phyloP scores from a whole-genome alignment of 2,113 vertebrate species.

The Apteryx owenii region DNA sequence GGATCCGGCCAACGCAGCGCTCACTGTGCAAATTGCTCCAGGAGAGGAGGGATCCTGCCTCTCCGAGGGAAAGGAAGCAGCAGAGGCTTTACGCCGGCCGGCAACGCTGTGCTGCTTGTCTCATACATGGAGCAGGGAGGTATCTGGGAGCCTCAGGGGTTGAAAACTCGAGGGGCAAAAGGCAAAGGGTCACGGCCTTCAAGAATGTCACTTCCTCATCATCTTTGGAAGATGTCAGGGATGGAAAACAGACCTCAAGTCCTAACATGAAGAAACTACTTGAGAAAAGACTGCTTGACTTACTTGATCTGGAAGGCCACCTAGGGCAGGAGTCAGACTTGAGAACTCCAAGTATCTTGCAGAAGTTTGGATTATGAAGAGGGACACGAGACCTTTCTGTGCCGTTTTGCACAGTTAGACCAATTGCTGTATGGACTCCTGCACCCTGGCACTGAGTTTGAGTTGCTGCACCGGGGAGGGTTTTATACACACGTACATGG shows the following conservation, averaged over 20 bases:
- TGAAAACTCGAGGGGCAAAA: background rate
- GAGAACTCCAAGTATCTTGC: background rate
- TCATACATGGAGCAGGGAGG: accelerated
- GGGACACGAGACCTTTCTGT: accelerated
- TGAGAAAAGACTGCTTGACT: background rate
- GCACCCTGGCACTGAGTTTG: background rate
- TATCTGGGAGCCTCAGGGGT: background rate
- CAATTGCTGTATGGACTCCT: background rate
- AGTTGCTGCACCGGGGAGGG: background rate
- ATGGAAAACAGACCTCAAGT: background rate
- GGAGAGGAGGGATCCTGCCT: accelerated
- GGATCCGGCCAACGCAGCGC: accelerated
- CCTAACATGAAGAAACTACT: background rate
- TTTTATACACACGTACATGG: accelerated
- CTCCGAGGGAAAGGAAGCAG: background rate
- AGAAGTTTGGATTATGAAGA: background rate
- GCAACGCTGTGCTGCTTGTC: background rate
- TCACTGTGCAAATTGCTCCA: accelerated
- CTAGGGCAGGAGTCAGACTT: background rate
- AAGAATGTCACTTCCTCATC: accelerated
- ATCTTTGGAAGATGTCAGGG: background rate
- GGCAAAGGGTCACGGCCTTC: background rate
- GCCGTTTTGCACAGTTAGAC: background rate
- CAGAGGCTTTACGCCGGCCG: background rate
- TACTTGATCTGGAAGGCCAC: background rate